These are phyloP conservation scores for Pantherophis alleghaniensis DNA, from an alignment of 2,797 vertebrate species.

Conservation along the genomic window DNA sequence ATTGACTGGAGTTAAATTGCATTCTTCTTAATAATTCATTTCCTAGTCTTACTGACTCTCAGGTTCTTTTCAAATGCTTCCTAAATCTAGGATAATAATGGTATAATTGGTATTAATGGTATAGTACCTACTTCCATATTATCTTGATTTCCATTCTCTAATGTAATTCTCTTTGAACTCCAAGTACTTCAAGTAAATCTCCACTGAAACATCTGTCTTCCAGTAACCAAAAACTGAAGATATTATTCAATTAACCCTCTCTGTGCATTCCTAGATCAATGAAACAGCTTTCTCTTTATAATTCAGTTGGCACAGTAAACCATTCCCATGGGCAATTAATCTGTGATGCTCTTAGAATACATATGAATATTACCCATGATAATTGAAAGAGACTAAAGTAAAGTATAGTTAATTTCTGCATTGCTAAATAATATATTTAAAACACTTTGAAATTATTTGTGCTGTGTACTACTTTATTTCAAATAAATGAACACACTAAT, in stretches of 20 bases:
- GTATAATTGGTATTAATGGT: constrained; percentile 31
- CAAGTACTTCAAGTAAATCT: constrained; percentile 27
- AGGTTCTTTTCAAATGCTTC: constrained; percentile 13
- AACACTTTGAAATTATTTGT: background rate
- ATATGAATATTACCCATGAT: background rate
- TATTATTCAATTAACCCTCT: constrained; percentile 41
- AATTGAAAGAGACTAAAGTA: background rate
- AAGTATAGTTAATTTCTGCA: background rate
- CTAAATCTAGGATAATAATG: constrained; percentile 9
- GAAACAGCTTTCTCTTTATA: background rate
- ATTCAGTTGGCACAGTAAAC: constrained; percentile 3
- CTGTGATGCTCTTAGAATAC: background rate
- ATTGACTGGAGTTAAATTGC: background rate
- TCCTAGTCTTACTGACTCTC: constrained; percentile 22
- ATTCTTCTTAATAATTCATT: constrained; percentile 33
- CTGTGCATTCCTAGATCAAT: constrained; percentile 8
- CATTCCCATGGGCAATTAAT: background rate
- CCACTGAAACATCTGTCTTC: constrained; percentile 1
- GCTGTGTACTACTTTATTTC: background rate
- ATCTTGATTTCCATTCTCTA: constrained; percentile 9
- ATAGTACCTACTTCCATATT: constrained; percentile 6
- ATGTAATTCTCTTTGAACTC: constrained; percentile 28
- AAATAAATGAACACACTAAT: background rate
- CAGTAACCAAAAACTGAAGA: constrained; percentile 13
- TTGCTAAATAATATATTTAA: background rate